A percentile compares a stretch with the other conserved stretches of the same genome.
These are phyloP conservation scores for Achroia grisella DNA, from an alignment of 1,140 invertebrate species.

Conservation along the genomic window DNA sequence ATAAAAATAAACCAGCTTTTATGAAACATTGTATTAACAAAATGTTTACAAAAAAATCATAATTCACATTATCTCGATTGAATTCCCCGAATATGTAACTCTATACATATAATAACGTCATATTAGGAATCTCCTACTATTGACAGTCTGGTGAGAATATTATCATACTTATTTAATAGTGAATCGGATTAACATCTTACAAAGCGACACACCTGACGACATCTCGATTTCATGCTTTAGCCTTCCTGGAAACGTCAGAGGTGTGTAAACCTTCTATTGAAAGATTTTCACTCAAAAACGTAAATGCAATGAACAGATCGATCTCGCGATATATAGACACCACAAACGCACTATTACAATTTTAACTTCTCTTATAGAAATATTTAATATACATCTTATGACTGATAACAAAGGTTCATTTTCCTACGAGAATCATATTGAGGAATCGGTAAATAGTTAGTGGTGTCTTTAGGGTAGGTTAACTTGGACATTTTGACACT, in stretches of 20 bases:
- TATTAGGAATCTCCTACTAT: too few species aligned
- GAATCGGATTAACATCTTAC: conserved; percentile 33
- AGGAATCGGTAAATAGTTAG: conserved; percentile 5
- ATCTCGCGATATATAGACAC: conserved; percentile 34
- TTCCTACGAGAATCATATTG: conserved; percentile 3
- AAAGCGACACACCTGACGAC: conserved; percentile 41
- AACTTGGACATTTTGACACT: conserved; percentile 66
- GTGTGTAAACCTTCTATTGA: conserved; percentile 48
- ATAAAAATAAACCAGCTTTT: too few species aligned
- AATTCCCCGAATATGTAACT: too few species aligned
- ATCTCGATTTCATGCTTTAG: conserved; percentile 31
- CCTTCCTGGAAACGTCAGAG: conserved; percentile 44
- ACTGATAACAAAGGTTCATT: conserved; percentile 7
- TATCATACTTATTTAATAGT: too few species aligned
- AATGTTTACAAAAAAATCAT: too few species aligned
- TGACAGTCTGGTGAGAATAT: too few species aligned
- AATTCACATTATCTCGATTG: too few species aligned
- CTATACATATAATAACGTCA: too few species aligned
- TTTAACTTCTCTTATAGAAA: neutral
- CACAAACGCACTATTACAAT: conserved; percentile 30
- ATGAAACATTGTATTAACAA: too few species aligned
- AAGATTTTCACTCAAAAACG: conserved; percentile 26
- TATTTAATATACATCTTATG: conserved; percentile 6
- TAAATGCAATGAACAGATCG: conserved; percentile 36
- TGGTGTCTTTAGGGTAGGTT: conserved; percentile 46